These are phyloP conservation scores for Rhynchotus rufescens DNA, from an alignment of 2,797 vertebrate species.

Conservation along the genomic window DNA sequence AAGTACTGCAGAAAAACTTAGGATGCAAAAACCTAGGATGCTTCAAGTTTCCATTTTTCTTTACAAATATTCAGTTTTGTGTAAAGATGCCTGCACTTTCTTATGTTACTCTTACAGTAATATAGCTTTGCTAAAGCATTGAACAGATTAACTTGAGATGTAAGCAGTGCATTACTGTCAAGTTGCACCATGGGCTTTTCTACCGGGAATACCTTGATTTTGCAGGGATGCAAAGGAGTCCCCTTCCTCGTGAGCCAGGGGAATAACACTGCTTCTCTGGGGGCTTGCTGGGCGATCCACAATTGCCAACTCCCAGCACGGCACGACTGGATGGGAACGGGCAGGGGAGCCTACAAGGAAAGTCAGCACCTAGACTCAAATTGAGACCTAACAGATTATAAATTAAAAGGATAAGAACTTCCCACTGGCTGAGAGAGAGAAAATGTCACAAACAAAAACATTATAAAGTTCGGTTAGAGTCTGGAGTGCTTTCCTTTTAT, in stretches of 20 bases:
- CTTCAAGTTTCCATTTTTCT: not conserved
- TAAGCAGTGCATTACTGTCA: not conserved
- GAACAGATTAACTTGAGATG: not conserved
- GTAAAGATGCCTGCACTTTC: not conserved
- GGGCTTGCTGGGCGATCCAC: not conserved
- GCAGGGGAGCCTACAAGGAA: not conserved
- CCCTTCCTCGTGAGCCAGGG: not conserved
- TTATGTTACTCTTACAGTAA: not conserved
- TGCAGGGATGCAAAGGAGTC: not conserved
- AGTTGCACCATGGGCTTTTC: not conserved
- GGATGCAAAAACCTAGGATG: not conserved
- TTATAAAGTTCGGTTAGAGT: constrained; percentile 79
- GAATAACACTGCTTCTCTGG: not conserved
- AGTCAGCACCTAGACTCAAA: constrained; percentile 49
- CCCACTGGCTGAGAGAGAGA: constrained; percentile 73
- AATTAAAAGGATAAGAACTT: constrained; percentile 74
- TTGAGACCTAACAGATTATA: constrained; percentile 60
- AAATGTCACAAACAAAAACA: constrained; percentile 83
- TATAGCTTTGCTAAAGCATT: not conserved
- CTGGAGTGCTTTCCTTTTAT: constrained; percentile 73
- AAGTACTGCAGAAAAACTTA: not conserved
- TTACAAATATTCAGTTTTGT: constrained; percentile 10
- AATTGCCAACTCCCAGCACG: not conserved
- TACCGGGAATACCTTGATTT: not conserved
- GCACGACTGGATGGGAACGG: not conserved